These are phyloP conservation scores for Platysternon megacephalum DNA, from an alignment of 2,113 vertebrate genomes.

Conservation along the genomic window DNA sequence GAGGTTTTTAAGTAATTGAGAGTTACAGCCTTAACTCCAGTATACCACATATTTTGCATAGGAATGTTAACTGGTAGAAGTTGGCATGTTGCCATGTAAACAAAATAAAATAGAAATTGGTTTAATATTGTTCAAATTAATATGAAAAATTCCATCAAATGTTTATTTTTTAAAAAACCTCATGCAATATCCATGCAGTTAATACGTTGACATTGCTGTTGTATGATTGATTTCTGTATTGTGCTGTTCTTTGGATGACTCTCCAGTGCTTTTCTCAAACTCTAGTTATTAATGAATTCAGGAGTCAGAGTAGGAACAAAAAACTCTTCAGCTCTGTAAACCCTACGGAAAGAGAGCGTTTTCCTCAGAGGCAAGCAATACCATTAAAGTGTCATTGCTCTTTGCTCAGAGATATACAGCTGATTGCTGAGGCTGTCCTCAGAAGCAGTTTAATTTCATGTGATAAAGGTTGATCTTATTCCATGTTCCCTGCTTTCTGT, in stretches of 20 bases:
- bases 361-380: not conserved
- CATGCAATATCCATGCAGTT: not conserved
- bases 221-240: not conserved
- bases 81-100: not conserved
- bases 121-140: not conserved
- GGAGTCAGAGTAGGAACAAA: not conserved
- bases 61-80: not conserved
- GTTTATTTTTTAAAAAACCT: not conserved
- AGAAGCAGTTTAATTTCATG: not conserved
- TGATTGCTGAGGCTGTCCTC: not conserved
- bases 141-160: not conserved
- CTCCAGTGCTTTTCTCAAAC: not conserved
- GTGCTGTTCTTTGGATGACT: not conserved
- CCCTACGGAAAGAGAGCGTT: not conserved
- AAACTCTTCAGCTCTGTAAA: not conserved
- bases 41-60: not conserved
- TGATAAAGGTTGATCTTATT: accelerated
- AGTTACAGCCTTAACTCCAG: not conserved
- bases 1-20: not conserved
- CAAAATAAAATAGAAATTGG: not conserved
- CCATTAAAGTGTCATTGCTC: not conserved
- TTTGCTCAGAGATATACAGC: not conserved
- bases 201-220: not conserved
- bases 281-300: not conserved
- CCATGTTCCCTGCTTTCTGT: not conserved